phyloP scores from a whole-genome alignment of 2,888 invertebrate genomes.

The Coelopa pilipes region DNA sequence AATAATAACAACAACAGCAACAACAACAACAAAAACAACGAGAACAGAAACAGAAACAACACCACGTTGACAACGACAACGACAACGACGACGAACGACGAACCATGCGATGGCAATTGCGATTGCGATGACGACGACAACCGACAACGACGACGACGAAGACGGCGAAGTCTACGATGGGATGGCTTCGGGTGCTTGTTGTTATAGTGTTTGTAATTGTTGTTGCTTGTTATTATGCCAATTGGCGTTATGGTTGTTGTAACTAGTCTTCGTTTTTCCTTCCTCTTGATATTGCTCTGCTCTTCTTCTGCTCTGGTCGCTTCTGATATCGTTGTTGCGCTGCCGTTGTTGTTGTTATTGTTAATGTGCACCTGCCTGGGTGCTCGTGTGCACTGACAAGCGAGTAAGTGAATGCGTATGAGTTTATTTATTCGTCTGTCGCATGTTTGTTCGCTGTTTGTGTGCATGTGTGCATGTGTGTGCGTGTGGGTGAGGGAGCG shows the following conservation, averaged over 20 bases:
- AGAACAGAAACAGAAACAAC: neutral
- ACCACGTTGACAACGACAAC: constrained; percentile 47
- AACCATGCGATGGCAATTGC: neutral
- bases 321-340: constrained; percentile 40
- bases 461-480: neutral
- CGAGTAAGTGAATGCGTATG: neutral
- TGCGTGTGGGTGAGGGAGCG: neutral
- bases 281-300: constrained; percentile 13
- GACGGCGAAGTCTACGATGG: constrained; percentile 33
- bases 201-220: constrained; percentile 40
- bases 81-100: constrained; percentile 31
- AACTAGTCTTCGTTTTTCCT: constrained; percentile 8
- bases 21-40: constrained; percentile 17
- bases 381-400: neutral
- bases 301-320: constrained; percentile 24
- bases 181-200: constrained; percentile 42
- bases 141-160: constrained; percentile 11
- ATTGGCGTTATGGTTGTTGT: constrained; percentile 23
- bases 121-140: constrained; percentile 30
- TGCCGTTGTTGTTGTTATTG: constrained; percentile 32
- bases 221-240: constrained; percentile 43
- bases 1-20: neutral
- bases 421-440: neutral
- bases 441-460: constrained; percentile 1
- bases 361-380: constrained; percentile 27